phyloP scores from a whole-genome alignment of 2,797 vertebrate species.

The Rhadinocentrus ornatus region DNA sequence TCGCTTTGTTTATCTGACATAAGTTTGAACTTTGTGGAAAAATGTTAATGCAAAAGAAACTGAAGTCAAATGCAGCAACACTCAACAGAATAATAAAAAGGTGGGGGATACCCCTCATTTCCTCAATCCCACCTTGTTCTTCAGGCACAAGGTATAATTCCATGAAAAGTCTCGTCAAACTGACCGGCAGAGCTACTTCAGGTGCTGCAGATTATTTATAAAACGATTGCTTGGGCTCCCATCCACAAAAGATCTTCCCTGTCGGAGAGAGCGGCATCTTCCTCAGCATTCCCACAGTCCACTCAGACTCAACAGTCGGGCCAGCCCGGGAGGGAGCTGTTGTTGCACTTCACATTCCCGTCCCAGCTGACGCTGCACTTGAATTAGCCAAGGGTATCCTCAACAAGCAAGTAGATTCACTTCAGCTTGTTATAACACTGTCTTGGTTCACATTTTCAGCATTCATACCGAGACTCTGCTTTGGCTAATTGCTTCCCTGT shows the following conservation, averaged over 20 bases:
- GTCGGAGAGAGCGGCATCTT: conserved; percentile 70
- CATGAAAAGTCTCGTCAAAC: conserved; percentile 87
- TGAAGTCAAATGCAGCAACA: conserved; percentile 74
- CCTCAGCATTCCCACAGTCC: no score
- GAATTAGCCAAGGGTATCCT: no score
- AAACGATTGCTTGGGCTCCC: no score
- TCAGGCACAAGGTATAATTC: conserved; percentile 88
- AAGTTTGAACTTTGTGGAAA: conserved; percentile 55
- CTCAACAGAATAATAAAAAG: conserved; percentile 38
- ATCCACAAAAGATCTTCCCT: no score
- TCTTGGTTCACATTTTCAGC: neutral
- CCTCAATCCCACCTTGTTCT: neutral
- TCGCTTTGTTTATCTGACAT: neutral
- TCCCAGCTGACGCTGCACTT: no score
- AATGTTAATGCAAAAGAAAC: conserved; percentile 71
- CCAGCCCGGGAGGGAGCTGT: no score
- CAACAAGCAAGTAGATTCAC: neutral
- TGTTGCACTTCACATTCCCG: no score
- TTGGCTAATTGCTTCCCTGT: no score
- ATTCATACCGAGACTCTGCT: neutral
- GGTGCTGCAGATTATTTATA: conserved; percentile 81
- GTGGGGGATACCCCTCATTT: neutral
- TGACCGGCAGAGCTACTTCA: conserved; percentile 87
- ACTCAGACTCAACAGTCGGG: no score
- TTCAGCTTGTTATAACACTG: neutral